Percentiles rank a stretch among this genome's conserved stretches.
Conservation (phyloP, 2,113 vertebrate species). For the Hemicordylus capensis region DNA sequence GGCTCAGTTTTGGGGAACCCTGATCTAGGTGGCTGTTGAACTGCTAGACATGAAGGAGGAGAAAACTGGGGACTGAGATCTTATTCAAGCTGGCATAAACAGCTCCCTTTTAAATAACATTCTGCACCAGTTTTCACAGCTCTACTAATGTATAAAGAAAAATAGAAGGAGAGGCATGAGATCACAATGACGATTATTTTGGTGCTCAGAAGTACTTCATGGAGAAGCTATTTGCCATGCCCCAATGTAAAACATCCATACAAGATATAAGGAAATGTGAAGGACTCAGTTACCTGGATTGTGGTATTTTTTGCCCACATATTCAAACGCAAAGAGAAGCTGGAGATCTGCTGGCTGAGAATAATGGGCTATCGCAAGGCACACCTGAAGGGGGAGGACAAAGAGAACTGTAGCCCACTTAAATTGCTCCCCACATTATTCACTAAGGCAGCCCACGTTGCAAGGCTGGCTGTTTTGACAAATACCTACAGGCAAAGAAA, state of each 20-base stretch:
- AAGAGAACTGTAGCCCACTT: neutral
- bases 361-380: constrained; percentile 97
- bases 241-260: neutral
- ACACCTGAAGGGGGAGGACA: constrained; percentile 83
- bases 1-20: no score
- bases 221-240: constrained; percentile 6
- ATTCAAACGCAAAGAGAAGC: constrained; percentile 98
- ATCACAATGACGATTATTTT: constrained; percentile 12
- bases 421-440: no score
- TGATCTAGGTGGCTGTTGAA: constrained; percentile 48
- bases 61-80: constrained; percentile 20
- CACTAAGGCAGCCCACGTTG: neutral
- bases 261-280: accelerated
- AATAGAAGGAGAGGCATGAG: neutral
- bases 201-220: constrained; percentile 29
- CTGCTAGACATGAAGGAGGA: constrained; percentile 42
- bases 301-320: constrained; percentile 88
- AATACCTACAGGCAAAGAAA: no score
- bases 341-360: constrained; percentile 96
- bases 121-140: neutral
- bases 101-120: neutral
- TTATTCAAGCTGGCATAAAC: no score
- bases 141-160: neutral
- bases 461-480: neutral
- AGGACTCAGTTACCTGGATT: constrained; percentile 82